A percentile compares a stretch with the other conserved stretches of the same genome.
Conservation (phyloP, 1,140 invertebrate genomes). For the Drosophila repleta region DNA sequence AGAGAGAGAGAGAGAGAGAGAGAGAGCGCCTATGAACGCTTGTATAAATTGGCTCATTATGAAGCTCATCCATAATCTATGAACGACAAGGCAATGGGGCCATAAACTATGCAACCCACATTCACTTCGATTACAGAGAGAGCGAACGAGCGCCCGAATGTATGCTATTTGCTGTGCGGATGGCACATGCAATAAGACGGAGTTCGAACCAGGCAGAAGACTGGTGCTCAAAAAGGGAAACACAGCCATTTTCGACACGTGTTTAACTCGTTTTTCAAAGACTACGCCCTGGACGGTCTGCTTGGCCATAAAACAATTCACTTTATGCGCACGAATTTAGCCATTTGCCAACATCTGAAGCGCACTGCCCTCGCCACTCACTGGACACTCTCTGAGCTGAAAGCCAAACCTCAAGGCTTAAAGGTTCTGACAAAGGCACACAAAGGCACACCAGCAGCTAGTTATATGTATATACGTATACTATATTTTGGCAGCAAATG, state of each 20-base stretch:
- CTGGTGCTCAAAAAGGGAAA: conserved; percentile 14
- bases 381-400: conserved; percentile 20
- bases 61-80: conserved; percentile 81
- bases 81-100: conserved; percentile 57
- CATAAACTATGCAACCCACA: conserved; percentile 64
- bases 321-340: conserved; percentile 78
- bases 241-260: conserved; percentile 76
- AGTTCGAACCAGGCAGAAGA: neutral
- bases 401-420: conserved; percentile 28
- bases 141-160: conserved; percentile 52
- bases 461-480: conserved; percentile 8
- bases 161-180: conserved; percentile 33
- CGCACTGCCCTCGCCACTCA: conserved; percentile 50
- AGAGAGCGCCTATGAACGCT: conserved; percentile 54
- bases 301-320: conserved; percentile 75
- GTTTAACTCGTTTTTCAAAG: conserved; percentile 80
- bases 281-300: conserved; percentile 29
- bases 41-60: conserved; percentile 83
- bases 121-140: conserved; percentile 57
- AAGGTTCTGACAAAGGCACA: conserved; percentile 7
- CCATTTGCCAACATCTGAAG: conserved; percentile 77
- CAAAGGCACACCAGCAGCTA: neutral
- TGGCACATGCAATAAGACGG: conserved; percentile 32
- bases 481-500: conserved; percentile 26
- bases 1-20: neutral